Evolutionary conservation across 2,113 vertebrate species (phyloP), one percentile per base, ranked within the genome.

Genomic region (Gavia stellata): DNA sequence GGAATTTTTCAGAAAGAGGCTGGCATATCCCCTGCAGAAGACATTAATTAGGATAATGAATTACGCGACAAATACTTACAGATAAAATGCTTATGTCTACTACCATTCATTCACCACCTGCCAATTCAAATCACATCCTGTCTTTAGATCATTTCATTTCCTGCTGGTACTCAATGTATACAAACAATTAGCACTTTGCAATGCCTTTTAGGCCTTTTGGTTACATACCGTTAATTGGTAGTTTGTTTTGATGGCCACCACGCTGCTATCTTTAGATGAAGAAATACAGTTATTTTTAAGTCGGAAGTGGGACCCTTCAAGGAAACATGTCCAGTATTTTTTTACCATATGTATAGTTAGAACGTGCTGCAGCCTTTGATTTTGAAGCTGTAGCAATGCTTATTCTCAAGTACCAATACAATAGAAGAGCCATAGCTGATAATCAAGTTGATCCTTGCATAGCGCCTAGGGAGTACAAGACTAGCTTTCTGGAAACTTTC

Each of bases 391-490:
- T 42, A 74, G 18, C 5, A 78, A 16, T 0, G 2, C 3, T 79
- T 67, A 20, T 52, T 73, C 31, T 86, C 80, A 68, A 61, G 36
- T 31, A 21, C 19, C 9, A 29, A 17, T 65, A 24, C 5, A 6
- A 6, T 8, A 55, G 55, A 74, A 74, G 24, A 78, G 4, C 21
- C 21, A 33, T 4, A 26, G 36, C 14, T 92, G 38, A 36, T 25
- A 91, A 52, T 14, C 20, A 31, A 9, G 33, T 36, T 38, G 31
- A 20, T 67, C 47, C 52, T 83, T 86, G 24, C 17, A 5, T 9
- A 42, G 7, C 3, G 1, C 20, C 1, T 4, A 28, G 12, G 13
- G 33, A 16, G 20, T 47, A 2, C 7, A 12, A 77, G 10, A 50
- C 36, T 31, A 84, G 10, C 33, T 81, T 55, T 63, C 59, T 44